Base-by-base conservation (phyloP, 2,888 invertebrate genomes). In the Tetragonula carbonaria region DNA sequence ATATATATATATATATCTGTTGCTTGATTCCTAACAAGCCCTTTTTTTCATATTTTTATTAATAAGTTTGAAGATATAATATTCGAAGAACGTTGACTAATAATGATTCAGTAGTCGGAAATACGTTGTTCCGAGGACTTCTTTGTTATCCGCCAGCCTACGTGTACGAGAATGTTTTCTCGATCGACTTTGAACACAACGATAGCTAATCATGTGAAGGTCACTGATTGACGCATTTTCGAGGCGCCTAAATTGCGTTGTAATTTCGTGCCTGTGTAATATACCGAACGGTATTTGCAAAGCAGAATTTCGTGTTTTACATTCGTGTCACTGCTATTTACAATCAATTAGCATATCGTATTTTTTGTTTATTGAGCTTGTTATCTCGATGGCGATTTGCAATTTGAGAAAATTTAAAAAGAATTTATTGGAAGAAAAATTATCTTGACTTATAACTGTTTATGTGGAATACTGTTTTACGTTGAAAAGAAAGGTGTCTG, bases 171-270 rank as follows among this genome's bases (percentile, higher is more conserved):
- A 0, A 13, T 45, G 45, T 75, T 79, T 78, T 75, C 68, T 53
- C 33, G 55, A 67, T 57, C 11, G 23, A 2, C 33, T 53, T 23
- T 33, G 71, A 23, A n/a, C 33, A n/a, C 71, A n/a, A 59, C 75
- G 85, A 85, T 85, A 86, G 79, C 67, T 50, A 77, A 71, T 67
- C 81, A 57, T 63, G 71, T 45, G 45, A 45, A 45, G 45, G 45
- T 53, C 68, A 50, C 59, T 84, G 74, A 83, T 80, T 62, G 72
- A 55, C 74, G 51, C 45, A n/a, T 3, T 74, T 79, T 80, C 51
- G 33, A 59, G 14, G 45, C 62, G 59, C 11, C 38, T 33, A 33
- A 71, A n/a, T 66, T 45, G 62, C 74, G 77, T 71, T 74, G 76
- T 57, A 80, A 77, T 76, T 76, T 70, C 23, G 51, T 28, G 51